These are phyloP conservation scores for Ceratitis capitata DNA, from an alignment of 1,140 invertebrate species.

Conservation along the genomic window DNA sequence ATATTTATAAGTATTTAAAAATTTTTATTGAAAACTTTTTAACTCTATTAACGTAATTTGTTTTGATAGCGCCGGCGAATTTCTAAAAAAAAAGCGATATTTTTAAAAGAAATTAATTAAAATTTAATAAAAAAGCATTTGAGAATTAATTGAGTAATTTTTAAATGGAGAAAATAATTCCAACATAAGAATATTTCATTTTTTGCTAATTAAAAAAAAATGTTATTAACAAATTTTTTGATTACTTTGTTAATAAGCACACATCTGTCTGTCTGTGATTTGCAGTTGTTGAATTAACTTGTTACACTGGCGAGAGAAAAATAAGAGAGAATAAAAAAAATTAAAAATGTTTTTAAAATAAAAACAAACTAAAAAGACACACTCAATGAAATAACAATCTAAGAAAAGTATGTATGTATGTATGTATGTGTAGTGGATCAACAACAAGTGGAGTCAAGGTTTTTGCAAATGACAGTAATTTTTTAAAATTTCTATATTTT, in stretches of 20 bases:
- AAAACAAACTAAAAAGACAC: background rate
- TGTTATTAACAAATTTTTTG: background rate
- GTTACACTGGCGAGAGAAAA: background rate
- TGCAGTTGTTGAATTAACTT: background rate
- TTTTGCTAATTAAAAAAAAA: background rate
- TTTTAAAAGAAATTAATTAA: too few species aligned
- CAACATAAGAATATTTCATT: too few species aligned
- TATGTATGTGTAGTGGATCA: background rate
- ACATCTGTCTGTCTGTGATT: background rate
- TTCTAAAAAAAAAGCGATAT: background rate
- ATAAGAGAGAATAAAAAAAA: background rate
- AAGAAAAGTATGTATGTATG: background rate
- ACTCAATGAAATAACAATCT: background rate
- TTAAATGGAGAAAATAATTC: too few species aligned
- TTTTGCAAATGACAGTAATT: background rate
- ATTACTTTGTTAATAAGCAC: too few species aligned
- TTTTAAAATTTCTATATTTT: background rate
- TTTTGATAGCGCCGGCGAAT: too few species aligned
- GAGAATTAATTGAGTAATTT: too few species aligned
- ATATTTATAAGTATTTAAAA: too few species aligned
- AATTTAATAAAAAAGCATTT: too few species aligned
- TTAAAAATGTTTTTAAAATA: too few species aligned
- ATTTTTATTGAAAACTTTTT: background rate
- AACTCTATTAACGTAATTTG: background rate
- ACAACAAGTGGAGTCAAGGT: background rate